Evolutionary conservation across 2,888 invertebrate species (phyloP).

Genomic region (Lapara coniferarum): DNA sequence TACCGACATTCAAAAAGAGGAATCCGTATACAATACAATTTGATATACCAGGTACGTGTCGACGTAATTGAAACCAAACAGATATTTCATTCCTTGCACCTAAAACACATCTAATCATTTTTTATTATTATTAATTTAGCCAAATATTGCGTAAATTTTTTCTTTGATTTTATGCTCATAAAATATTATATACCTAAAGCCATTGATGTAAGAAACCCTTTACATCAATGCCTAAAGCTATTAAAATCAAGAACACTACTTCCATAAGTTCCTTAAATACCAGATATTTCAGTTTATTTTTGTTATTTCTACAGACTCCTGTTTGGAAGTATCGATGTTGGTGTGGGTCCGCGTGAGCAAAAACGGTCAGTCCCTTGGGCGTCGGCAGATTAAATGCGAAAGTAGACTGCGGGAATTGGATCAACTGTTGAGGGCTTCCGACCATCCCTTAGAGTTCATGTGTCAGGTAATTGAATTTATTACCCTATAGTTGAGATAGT

Average conservation of each 20-base stretch:
- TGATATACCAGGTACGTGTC: slow-evolving; percentile 86
- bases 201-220: no score
- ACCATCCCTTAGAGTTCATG: slow-evolving; percentile 94
- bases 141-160: no score
- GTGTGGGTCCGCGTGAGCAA: slow-evolving; percentile 92
- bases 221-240: no score
- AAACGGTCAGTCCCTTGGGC: slow-evolving; percentile 91
- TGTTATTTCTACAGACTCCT: slow-evolving; percentile 81
- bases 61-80: no score
- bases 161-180: no score
- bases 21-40: slow-evolving; percentile 94
- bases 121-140: no score
- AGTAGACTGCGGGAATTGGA: slow-evolving; percentile 92
- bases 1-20: slow-evolving; percentile 89
- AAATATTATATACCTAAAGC: no score
- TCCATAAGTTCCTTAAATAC: no score
- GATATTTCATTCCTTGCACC: no score
- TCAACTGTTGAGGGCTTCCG: slow-evolving; percentile 89
- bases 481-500: no score
- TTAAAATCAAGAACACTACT: no score
- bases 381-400: slow-evolving; percentile 94
- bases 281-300: slow-evolving; percentile 17
- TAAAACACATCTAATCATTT: no score
- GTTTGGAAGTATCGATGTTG: slow-evolving; percentile 92
- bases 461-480: slow-evolving; percentile 85